Conservation (phyloP, 2,888 invertebrate species). For the Stenurella melanura region DNA sequence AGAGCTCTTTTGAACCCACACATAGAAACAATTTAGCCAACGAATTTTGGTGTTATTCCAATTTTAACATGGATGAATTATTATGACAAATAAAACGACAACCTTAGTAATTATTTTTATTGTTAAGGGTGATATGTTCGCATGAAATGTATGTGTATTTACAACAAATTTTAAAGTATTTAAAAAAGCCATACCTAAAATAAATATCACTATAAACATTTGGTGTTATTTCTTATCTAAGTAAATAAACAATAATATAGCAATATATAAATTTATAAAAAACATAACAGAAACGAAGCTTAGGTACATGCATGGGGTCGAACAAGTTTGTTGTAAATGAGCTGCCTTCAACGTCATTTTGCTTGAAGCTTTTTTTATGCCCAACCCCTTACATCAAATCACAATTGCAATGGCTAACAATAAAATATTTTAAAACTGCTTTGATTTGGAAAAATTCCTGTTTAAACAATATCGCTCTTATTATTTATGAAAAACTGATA, state of each 20-base stretch:
- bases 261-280: not conserved
- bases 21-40: conserved; percentile 95
- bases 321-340: not conserved
- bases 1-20: conserved; percentile 84
- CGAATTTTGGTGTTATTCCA: conserved; percentile 93
- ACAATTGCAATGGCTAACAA: not conserved
- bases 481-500: not conserved
- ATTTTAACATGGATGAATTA: conserved; percentile 83
- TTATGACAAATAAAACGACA: conserved; percentile 38
- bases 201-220: not conserved
- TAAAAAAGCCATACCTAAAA: conserved; percentile 28
- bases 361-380: not conserved
- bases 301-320: not conserved
- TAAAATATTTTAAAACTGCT: not conserved
- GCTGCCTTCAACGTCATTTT: not conserved
- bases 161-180: conserved; percentile 37
- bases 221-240: not conserved
- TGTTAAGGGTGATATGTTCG: conserved; percentile 64
- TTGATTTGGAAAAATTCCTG: not conserved
- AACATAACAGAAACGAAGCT: not conserved
- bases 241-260: not conserved
- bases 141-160: conserved; percentile 60
- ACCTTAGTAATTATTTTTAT: conserved; percentile 42
- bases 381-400: not conserved
- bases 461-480: not conserved